These are phyloP conservation scores for Osmerus mordax DNA, from an alignment of 2,113 vertebrate species.

Conservation along the genomic window DNA sequence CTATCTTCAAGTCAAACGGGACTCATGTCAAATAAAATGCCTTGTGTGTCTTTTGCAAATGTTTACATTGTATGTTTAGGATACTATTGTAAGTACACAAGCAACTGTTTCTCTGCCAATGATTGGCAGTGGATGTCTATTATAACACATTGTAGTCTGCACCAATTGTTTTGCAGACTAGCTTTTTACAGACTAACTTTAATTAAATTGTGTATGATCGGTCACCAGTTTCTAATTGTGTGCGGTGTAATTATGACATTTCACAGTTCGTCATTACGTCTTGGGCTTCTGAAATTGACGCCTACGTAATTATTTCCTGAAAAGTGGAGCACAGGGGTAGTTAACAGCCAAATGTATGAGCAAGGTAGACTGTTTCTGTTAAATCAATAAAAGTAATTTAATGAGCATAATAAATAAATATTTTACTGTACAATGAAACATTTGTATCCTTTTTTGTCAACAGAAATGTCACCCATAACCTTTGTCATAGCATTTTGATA, in stretches of 20 bases:
- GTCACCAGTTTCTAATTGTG: no score
- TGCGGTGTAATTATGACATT: no score
- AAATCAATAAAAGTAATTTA: constrained; percentile 41
- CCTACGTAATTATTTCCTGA: not conserved
- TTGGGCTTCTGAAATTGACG: no score
- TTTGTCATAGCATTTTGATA: not conserved
- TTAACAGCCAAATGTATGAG: constrained; percentile 31
- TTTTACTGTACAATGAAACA: constrained; percentile 58
- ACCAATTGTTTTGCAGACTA: no score
- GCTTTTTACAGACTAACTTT: no score
- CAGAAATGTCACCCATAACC: constrained; percentile 4
- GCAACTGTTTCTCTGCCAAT: no score
- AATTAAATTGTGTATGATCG: no score
- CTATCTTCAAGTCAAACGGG: not conserved
- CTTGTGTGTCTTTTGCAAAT: no score
- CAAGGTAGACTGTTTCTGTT: constrained; percentile 31
- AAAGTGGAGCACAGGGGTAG: not conserved
- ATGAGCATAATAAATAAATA: constrained; percentile 67
- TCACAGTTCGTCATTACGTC: no score
- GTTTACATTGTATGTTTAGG: constrained; percentile 35
- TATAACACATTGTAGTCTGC: no score
- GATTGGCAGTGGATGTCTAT: no score
- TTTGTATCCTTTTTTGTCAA: not conserved
- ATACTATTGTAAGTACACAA: not conserved
- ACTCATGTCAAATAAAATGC: not conserved